Evolutionary conservation across 2,797 vertebrate genomes (phyloP), one percentile per base, ranked within the genome.

Genomic region (Triplophysa bombifrons): DNA sequence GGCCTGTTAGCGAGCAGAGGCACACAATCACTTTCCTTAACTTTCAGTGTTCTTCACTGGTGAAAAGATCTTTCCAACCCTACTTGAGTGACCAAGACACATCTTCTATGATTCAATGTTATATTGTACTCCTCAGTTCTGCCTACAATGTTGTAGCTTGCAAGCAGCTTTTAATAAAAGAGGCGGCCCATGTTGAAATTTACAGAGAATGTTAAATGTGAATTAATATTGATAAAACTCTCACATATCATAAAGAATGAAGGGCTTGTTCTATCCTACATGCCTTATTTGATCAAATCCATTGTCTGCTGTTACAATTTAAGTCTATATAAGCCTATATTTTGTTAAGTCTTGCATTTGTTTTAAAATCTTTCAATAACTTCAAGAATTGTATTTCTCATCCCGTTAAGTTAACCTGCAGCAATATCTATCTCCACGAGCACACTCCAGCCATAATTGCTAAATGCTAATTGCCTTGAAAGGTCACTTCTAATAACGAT

Each of bases 401-500:
- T 41, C 41, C 38, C 41, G 9, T 41, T 41, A 41, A 48, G 22
- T 27, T 60, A 56, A 16, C 58, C 58, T 14, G 22, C 56, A 60
- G 56, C 56, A 16, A 16, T 5, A 60, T 27, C 22, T n/a, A 3
- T 25, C 25, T 27, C 13, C 25, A 60, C 12, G 27, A 60, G 20
- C 56, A 60, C 19, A 19, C 22, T 56, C 10, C 3, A 48, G 3
- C 2, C 14, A 27, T 7, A 60, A 13, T 16, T n/a, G 25, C 50
- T 51, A 51, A 19, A 60, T 41, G 27, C 22, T 14, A 60, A 60
- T 25, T 60, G 56, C 22, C 58, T 27, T 27, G 5, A 27, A 60
- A 60, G 58, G 58, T 60, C 58, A 60, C 58, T 13, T 60, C 13
- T 60, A 60, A 60, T 60, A 27, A 60, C 27, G 58, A 60, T 60